These are phyloP conservation scores for Drosophila sturtevanti DNA, from an alignment of 1,140 invertebrate genomes.

Conservation along the genomic window DNA sequence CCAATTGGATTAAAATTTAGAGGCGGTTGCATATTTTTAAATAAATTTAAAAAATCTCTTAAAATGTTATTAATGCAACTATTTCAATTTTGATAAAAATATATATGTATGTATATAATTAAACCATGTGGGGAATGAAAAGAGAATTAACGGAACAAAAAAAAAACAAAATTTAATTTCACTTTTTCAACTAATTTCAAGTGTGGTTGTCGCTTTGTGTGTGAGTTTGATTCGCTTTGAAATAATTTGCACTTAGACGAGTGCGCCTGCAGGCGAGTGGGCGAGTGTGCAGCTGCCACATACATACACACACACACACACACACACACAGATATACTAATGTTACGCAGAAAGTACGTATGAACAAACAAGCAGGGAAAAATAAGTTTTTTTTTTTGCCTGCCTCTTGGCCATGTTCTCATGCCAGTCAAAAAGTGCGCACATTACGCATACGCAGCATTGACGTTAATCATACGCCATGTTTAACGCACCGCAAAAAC, in stretches of 20 bases:
- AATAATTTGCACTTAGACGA: constrained; percentile 9
- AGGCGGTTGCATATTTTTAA: too few relatives aligned
- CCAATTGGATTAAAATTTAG: too few relatives aligned
- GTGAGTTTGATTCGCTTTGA: constrained; percentile 4
- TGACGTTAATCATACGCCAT: constrained; percentile 80
- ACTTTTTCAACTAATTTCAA: constrained; percentile 16
- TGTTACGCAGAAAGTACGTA: constrained; percentile 3
- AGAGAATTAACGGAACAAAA: too few relatives aligned
- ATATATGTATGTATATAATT: too few relatives aligned
- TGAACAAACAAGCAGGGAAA: neutral
- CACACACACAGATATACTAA: too few relatives aligned
- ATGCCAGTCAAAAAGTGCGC: constrained; percentile 26
- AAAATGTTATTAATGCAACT: neutral
- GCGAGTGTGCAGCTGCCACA: constrained; percentile 6
- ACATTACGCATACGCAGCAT: constrained; percentile 67
- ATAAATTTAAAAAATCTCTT: neutral
- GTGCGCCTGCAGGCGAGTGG: constrained; percentile 6
- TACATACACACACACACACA: too few relatives aligned
- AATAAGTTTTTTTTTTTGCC: constrained; percentile 6
- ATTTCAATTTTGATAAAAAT: too few relatives aligned
- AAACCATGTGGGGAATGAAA: too few relatives aligned
- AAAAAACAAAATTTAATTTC: neutral
- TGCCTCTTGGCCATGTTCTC: neutral
- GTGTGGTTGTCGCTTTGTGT: neutral
- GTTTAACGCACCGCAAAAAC: constrained; percentile 66